A percentile compares a stretch with the other conserved stretches of the same genome.
phyloP scores from a whole-genome alignment of 2,888 invertebrate genomes.

The Nematopogon swammerdamellus region DNA sequence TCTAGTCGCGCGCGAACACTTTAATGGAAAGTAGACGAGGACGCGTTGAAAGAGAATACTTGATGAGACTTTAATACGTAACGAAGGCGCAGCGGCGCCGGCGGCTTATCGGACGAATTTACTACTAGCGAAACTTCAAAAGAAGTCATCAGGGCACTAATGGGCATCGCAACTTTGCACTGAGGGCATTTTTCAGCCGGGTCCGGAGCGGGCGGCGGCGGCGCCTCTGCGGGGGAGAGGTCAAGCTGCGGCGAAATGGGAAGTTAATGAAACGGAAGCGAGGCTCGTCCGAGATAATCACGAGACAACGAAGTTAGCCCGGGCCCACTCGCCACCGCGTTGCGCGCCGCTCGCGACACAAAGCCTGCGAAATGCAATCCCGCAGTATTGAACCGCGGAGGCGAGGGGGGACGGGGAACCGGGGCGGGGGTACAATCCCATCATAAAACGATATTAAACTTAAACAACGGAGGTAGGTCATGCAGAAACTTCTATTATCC shows the following conservation, averaged over 20 bases:
- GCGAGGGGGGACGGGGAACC: too few relatives aligned
- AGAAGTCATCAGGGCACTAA: not conserved
- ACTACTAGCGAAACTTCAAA: not conserved
- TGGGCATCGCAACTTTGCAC: not conserved
- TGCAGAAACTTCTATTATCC: conserved; percentile 49
- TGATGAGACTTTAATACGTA: not conserved
- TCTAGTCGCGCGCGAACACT: not conserved
- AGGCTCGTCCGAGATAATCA: conserved; percentile 31
- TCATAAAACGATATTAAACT: conserved; percentile 35
- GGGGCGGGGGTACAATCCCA: too few relatives aligned
- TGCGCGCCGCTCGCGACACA: conserved; percentile 13
- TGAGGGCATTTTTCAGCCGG: too few relatives aligned
- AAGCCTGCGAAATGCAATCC: not conserved
- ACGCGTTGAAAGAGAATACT: not conserved
- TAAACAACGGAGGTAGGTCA: conserved; percentile 34
- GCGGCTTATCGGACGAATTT: not conserved
- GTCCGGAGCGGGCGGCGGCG: too few relatives aligned
- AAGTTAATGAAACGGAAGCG: conserved; percentile 46
- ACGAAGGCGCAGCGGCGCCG: not conserved
- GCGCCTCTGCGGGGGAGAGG: not conserved
- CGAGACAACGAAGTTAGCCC: conserved; percentile 6
- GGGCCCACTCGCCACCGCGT: conserved; percentile 17
- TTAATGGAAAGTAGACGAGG: not conserved
- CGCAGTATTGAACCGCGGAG: conserved; percentile 1
- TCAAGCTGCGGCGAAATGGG: conserved; percentile 29